Evolutionary conservation across 1,140 invertebrate species (phyloP).

Genomic region (Argopecten irradians): DNA sequence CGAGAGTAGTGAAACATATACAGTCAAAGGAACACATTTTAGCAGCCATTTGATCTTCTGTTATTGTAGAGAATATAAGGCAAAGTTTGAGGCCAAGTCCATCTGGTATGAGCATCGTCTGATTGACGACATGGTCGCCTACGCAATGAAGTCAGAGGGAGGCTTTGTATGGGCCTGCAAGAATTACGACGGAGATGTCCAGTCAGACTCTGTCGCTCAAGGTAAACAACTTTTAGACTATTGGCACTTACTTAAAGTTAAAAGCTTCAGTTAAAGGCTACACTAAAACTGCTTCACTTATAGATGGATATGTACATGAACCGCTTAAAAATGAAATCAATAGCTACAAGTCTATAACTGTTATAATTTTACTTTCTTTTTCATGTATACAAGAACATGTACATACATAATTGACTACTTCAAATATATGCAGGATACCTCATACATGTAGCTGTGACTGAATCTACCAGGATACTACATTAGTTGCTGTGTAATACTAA

Average conservation of each 20-base stretch:
- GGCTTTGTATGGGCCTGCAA: conserved; percentile 99
- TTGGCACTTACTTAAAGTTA: too few species aligned
- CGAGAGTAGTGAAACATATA: too few species aligned
- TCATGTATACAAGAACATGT: too few species aligned
- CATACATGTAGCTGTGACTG: too few species aligned
- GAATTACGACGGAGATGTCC: conserved; percentile 99
- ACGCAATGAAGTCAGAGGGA: conserved; percentile 97
- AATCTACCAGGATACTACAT: too few species aligned
- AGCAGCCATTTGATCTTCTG: background rate
- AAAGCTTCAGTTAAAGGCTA: background rate
- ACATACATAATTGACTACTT: too few species aligned
- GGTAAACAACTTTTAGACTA: conserved; percentile 80
- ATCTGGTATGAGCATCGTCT: conserved; percentile 99
- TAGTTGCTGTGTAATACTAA: background rate
- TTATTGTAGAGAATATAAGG: conserved; percentile 87
- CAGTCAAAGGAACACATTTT: background rate
- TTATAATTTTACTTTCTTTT: too few species aligned
- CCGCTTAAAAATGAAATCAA: too few species aligned
- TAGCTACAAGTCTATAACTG: too few species aligned
- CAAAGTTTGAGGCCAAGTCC: conserved; percentile 87
- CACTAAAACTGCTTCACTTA: background rate
- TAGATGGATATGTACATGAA: too few species aligned
- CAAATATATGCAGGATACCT: too few species aligned
- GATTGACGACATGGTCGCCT: conserved; percentile 99
- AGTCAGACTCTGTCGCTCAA: conserved; percentile 98